Conservation (phyloP, 2,888 invertebrate genomes). For the Lutraria lutraria region DNA sequence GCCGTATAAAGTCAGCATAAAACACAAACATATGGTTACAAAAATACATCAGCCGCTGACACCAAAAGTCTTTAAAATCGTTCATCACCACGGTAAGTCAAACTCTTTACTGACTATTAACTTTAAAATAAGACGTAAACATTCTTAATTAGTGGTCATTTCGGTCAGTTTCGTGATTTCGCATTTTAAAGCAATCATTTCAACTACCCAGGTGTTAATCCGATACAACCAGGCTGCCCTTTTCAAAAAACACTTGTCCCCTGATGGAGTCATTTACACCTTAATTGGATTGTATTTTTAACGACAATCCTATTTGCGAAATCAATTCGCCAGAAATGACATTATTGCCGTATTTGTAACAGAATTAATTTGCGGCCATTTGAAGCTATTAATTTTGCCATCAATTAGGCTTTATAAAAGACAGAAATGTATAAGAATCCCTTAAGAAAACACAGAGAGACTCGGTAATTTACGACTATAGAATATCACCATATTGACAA, state of each 20-base stretch:
- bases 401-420: slow-evolving; percentile 72
- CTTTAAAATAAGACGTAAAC: neutral
- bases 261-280: slow-evolving; percentile 48
- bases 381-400: slow-evolving; percentile 72
- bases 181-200: neutral
- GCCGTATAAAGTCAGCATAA: too few species aligned
- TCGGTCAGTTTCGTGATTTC: slow-evolving; percentile 18
- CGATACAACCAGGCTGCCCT: slow-evolving; percentile 7
- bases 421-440: slow-evolving; percentile 63
- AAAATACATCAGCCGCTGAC: too few species aligned
- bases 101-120: neutral
- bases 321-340: slow-evolving; percentile 57
- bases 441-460: slow-evolving; percentile 66
- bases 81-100: too few species aligned
- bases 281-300: slow-evolving; percentile 45
- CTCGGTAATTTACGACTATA: slow-evolving; percentile 65
- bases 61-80: too few species aligned
- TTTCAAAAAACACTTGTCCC: slow-evolving; percentile 36
- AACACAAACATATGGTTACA: too few species aligned
- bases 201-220: slow-evolving; percentile 32
- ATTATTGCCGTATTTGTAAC: slow-evolving; percentile 69
- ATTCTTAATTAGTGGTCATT: slow-evolving; percentile 18
- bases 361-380: slow-evolving; percentile 71
- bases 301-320: slow-evolving; percentile 56
- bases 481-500: slow-evolving; percentile 62